These are phyloP conservation scores for Lasiommata megera DNA, from an alignment of 2,888 invertebrate species.

Conservation along the genomic window DNA sequence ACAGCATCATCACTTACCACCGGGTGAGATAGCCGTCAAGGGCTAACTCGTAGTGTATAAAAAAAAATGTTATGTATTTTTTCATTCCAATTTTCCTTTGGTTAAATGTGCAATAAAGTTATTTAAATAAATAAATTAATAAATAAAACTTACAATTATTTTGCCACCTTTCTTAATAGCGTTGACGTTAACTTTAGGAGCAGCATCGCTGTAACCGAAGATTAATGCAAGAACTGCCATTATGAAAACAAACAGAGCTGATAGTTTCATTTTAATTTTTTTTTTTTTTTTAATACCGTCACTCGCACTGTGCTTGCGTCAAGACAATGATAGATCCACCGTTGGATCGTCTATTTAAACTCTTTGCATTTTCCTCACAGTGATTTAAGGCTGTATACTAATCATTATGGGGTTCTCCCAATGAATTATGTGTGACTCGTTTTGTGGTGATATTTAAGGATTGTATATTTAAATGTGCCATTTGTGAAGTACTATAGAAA, in stretches of 20 bases:
- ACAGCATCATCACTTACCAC: too few species aligned
- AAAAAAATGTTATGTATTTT: too few species aligned
- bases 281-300: background rate
- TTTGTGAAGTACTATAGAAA: too few species aligned
- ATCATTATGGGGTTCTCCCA: background rate
- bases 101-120: too few species aligned
- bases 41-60: too few species aligned
- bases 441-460: too few species aligned
- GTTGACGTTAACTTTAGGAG: constrained; percentile 40
- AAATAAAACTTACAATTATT: constrained; percentile 26
- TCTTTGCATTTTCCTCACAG: constrained; percentile 15
- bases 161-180: constrained; percentile 41
- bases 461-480: too few species aligned
- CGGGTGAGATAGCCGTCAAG: too few species aligned
- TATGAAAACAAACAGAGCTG: constrained; percentile 37
- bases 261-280: constrained; percentile 46
- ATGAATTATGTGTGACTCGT: background rate
- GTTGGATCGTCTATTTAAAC: constrained; percentile 5
- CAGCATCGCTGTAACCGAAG: constrained; percentile 36
- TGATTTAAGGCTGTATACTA: background rate
- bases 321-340: constrained; percentile 8
- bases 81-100: too few species aligned
- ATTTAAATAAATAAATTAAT: too few species aligned
- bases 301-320: background rate
- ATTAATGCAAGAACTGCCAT: constrained; percentile 39